Base-by-base conservation (phyloP, 2,888 invertebrate genomes). In the Xylota segnis region DNA sequence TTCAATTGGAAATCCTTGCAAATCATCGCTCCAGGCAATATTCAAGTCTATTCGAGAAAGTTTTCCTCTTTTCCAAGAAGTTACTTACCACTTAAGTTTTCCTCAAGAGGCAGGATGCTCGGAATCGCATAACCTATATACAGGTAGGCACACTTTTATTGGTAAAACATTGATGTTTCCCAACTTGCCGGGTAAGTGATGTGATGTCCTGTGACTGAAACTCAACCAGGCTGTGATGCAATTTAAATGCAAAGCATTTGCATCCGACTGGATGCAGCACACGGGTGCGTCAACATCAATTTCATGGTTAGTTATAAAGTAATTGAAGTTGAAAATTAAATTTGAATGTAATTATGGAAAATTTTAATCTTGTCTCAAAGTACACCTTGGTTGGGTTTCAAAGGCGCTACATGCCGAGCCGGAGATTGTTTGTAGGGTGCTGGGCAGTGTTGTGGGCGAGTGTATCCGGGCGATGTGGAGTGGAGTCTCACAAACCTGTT, bases 301-400 rank as follows among this genome's bases (percentile, higher is more conserved):
- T 50, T 71, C 50, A 71, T 59, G 59, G 58, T 71, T 71, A 71
- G 71, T 71, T 71, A 34, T 71, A 71, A 59, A 71, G 71, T 50
- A 71, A 71, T 71, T 59, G 59, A 71, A 71, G 71, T 71, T 71
- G 32, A 50, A 59, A 71, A 71, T 71, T 45, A 59, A 59, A 71
- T 59, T 37, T 71, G 14, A 71, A 71, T 71, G 71, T 47, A 50
- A 59, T 71, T 71, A 71, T 27, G 50, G 50, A 2, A 27, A 50
- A 47, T 71, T 71, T 71, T 27, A 71, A 59, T 71, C 40, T 50
- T 27, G 23, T 71, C 32, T 23, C 34, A 56, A 71, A 34, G 34
- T 16, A 70, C 5, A 27, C 54, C 37, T 37, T 40, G 40, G 23
- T 1, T 6, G 7, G 16, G 27, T 5, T 14, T 5, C 16, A 1